phyloP scores from a whole-genome alignment of 2,113 vertebrate genomes.

The Anolis carolinensis region DNA sequence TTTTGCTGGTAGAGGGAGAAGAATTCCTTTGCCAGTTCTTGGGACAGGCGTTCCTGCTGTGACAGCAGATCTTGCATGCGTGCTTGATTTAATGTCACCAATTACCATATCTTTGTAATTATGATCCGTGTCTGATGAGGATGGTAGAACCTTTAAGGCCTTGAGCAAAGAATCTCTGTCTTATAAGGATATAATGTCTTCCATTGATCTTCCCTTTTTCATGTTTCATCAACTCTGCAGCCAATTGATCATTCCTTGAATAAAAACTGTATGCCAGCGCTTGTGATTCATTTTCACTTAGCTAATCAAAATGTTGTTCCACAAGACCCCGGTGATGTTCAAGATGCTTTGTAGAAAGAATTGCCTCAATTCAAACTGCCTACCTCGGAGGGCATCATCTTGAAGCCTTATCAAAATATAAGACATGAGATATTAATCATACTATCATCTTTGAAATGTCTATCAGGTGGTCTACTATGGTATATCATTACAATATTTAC shows the following conservation, averaged over 20 bases:
- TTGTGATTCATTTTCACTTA: slow-evolving; percentile 75
- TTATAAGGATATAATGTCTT: slow-evolving; percentile 62
- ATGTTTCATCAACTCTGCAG: slow-evolving; percentile 66
- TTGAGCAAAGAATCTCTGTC: slow-evolving; percentile 57
- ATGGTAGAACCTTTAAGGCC: slow-evolving; percentile 60
- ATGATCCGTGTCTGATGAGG: slow-evolving; percentile 63
- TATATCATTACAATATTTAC: slow-evolving; percentile 9
- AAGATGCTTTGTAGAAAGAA: slow-evolving; percentile 63
- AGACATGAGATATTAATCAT: slow-evolving; percentile 43
- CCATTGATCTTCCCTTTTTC: slow-evolving; percentile 67
- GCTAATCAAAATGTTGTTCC: slow-evolving; percentile 76
- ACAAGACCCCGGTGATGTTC: slow-evolving; percentile 67
- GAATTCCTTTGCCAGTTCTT: slow-evolving; percentile 66
- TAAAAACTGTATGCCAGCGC: slow-evolving; percentile 70
- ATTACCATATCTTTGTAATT: slow-evolving; percentile 78
- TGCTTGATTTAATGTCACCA: slow-evolving; percentile 69
- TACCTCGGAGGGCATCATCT: slow-evolving; percentile 55
- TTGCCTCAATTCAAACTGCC: slow-evolving; percentile 62
- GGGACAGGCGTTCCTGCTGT: slow-evolving; percentile 69
- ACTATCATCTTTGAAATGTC: slow-evolving; percentile 20
- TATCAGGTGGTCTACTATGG: not conserved
- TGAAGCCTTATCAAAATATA: slow-evolving; percentile 45
- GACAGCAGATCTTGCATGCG: slow-evolving; percentile 68
- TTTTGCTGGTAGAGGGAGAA: slow-evolving; percentile 65
- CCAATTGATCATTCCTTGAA: slow-evolving; percentile 70